Evolutionary conservation across 2,888 invertebrate genomes (phyloP).

Genomic region (Andrena minutula): DNA sequence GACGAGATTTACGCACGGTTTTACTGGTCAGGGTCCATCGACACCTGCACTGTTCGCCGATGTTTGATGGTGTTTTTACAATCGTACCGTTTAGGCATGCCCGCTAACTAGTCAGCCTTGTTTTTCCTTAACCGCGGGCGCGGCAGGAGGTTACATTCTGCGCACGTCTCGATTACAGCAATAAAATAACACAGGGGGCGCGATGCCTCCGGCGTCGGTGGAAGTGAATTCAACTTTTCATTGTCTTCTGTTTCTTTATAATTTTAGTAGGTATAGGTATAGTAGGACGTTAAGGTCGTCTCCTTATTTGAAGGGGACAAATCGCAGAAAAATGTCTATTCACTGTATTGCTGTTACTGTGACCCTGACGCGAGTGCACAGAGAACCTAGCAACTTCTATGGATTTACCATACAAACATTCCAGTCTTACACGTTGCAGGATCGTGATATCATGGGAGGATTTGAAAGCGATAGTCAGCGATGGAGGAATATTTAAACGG

Average conservation of each 20-base stretch:
- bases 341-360: too few species aligned
- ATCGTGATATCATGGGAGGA: background rate
- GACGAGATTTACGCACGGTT: constrained; percentile 1
- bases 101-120: constrained; percentile 3
- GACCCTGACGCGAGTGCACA: too few species aligned
- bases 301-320: too few species aligned
- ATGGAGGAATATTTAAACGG: constrained; percentile 10
- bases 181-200: background rate
- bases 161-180: background rate
- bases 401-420: too few species aligned
- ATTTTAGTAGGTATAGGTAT: too few species aligned
- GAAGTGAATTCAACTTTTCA: too few species aligned
- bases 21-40: background rate
- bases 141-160: background rate
- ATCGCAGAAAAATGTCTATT: too few species aligned
- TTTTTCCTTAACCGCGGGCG: background rate
- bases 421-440: too few species aligned
- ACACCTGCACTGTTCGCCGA: background rate
- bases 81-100: background rate
- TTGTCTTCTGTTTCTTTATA: too few species aligned
- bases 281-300: too few species aligned
- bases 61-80: background rate
- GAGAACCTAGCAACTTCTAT: too few species aligned
- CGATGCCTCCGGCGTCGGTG: background rate
- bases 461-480: constrained; percentile 1